Conservation (phyloP, 1,140 invertebrate genomes). For the Drosophila sucinea region DNA sequence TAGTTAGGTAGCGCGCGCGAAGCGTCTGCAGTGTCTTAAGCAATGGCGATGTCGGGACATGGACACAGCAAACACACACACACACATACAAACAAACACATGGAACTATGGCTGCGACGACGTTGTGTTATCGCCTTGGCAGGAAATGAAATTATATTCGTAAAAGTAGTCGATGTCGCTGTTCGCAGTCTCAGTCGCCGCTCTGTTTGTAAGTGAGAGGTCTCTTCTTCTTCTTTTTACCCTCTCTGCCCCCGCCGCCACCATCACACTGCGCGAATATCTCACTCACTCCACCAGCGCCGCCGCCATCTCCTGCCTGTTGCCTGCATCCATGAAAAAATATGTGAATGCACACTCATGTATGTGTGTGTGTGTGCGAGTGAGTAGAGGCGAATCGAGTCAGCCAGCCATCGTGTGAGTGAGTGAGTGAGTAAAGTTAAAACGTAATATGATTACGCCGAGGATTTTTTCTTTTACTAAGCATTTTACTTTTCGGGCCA, state of each 20-base stretch:
- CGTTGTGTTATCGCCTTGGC: slow-evolving; percentile 78
- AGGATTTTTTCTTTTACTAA: slow-evolving; percentile 48
- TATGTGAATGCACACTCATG: slow-evolving; percentile 5
- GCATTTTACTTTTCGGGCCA: slow-evolving; percentile 45
- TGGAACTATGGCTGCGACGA: slow-evolving; percentile 33
- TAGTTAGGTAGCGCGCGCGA: slow-evolving; percentile 44
- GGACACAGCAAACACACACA: slow-evolving; percentile 31
- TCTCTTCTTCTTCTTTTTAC: slow-evolving; percentile 18
- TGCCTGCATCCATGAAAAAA: neutral
- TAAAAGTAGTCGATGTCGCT: slow-evolving; percentile 55
- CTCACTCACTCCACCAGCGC: neutral
- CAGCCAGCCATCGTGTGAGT: neutral
- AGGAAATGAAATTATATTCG: slow-evolving; percentile 81
- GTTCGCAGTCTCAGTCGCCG: slow-evolving; percentile 2
- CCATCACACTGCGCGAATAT: neutral
- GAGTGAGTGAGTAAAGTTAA: slow-evolving; percentile 18
- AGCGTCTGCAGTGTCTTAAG: slow-evolving; percentile 28
- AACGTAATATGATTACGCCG: slow-evolving; percentile 60
- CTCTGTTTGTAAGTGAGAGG: slow-evolving; percentile 51
- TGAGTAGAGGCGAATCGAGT: neutral
- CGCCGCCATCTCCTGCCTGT: neutral
- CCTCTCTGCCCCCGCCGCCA: neutral
- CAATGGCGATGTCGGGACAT: slow-evolving; percentile 68
- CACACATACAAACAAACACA: slow-evolving; percentile 22
- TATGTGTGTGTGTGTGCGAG: neutral